Base-by-base conservation (phyloP, 2,113 vertebrate species). In the Balaenoptera acutorostrata region DNA sequence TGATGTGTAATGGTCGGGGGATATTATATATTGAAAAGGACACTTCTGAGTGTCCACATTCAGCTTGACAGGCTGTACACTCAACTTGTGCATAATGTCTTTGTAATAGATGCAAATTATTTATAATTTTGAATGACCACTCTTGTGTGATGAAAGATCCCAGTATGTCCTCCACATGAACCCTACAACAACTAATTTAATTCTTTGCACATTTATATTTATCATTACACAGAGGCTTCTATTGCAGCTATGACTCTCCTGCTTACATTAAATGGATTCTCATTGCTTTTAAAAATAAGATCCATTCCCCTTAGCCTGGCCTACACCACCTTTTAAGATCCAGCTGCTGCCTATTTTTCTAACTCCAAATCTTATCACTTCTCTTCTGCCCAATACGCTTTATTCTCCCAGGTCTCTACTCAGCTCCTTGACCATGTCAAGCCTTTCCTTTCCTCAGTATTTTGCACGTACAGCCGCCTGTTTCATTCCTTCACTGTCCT, bases 361-460 rank as follows among this genome's bases (percentile, higher is more conserved):
- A 3, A 68, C 2, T 69, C 23, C 7, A 41, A 33, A 23, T 41
- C 27, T 92, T 83, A 31, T 36, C 66, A 1, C 71, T 27, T 63
- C 17, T 6, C 13, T 88, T 88, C 33, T 57, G 13, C 3, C 15
- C 10, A 15, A 13, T 17, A 8, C 20, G 4, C 4, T 59, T 59
- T 52, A 12, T 74, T 23, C 18, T 25, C 4, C 39, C 52, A 82
- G 17, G 21, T 6, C 25, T 82, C 64, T 3, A 1, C 20, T 44
- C 6, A 36, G 10, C 0, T 23, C 7, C 0, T 49, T 23, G 36
- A 41, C 6, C 10, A 21, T 5, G 12, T 9, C 23, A 9, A 68
- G 10, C 9, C 8, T 27, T 72, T 39, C 64, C 21, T 80, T 61
- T 17, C 36, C 2, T 31, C 17, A 2, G 17, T n/a, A 20, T 29